Evolutionary conservation across 2,113 vertebrate genomes (phyloP), one percentile per base, ranked within the genome.

Genomic region (Tricholaema leucomelas): DNA sequence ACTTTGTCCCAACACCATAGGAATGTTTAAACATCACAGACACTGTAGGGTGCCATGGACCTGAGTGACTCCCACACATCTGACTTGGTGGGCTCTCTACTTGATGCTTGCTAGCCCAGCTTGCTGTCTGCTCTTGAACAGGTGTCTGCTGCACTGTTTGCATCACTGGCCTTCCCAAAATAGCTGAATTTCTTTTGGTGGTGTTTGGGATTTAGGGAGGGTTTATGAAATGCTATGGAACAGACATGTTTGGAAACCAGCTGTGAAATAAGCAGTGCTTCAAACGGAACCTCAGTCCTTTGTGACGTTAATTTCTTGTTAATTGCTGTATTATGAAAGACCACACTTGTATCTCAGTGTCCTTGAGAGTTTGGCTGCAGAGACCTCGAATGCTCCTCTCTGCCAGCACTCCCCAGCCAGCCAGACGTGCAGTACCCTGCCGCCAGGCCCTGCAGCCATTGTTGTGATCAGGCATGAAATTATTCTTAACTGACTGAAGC

Each of bases 391-490:
- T 70, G 64, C 15, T 75, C 56, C 72, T 70, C 89, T 88, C 24
- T 0, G 5, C 63, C 74, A 91, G 81, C 28, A 0, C 71, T 92
- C 78, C 58, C 67, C 0, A 0, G 30, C 8, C 71, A 91, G 81
- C 0, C 12, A 94, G 92, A 87, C 5, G 0, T 36, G 50, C 89
- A 36, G 78, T 71, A 31, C 87, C 81, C 75, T 59, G 89, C 74
- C 3, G 4, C 75, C 92, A 80, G 81, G 87, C 85, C 89, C 93
- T 79, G 72, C 72, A 92, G 94, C 79, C 91, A 76, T 89, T 87
- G 70, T 91, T 91, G 93, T 77, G 91, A 92, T 84, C 90, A 89
- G 90, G 64, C 91, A 87, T 89, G 87, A 94, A 89, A 95, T 94
- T 70, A 80, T 85, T 82, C 91, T 70, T 82, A 87, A 91, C 91